Evolutionary conservation across 2,113 vertebrate species (phyloP).

Genomic region (Siniperca knerii): DNA sequence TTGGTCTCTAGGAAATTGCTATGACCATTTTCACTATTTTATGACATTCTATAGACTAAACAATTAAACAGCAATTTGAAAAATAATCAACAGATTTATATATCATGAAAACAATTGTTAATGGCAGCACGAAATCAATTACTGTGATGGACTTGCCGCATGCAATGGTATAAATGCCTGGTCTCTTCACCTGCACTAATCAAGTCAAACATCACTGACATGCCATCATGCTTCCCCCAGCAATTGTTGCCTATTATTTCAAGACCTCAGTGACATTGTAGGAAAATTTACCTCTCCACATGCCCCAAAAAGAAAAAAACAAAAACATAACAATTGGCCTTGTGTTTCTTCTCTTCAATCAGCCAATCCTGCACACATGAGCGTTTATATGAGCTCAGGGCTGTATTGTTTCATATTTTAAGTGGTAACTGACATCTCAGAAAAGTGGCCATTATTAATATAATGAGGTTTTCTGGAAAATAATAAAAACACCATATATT

Average conservation of each 20-base stretch:
- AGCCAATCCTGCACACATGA: neutral
- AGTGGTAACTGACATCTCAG: neutral
- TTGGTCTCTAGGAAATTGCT: neutral
- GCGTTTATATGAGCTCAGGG: neutral
- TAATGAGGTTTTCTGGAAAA: neutral
- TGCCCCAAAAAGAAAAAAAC: no score
- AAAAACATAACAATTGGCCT: no score
- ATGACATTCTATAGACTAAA: neutral
- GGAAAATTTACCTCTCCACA: no score
- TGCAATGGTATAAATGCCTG: no score
- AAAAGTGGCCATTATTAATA: neutral
- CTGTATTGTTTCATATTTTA: neutral
- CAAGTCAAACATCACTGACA: neutral
- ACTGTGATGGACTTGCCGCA: no score
- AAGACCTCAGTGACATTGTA: neutral
- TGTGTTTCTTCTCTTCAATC: neutral
- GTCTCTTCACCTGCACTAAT: neutral
- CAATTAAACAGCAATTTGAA: no score
- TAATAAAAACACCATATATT: neutral
- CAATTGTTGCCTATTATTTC: neutral
- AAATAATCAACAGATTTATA: no score
- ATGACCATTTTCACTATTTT: neutral
- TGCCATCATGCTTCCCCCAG: no score
- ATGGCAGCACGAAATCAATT: no score
- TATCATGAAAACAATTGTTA: no score